Evolutionary conservation across 1,140 invertebrate genomes (phyloP).

Genomic region (Thalassaphorura encarpata): DNA sequence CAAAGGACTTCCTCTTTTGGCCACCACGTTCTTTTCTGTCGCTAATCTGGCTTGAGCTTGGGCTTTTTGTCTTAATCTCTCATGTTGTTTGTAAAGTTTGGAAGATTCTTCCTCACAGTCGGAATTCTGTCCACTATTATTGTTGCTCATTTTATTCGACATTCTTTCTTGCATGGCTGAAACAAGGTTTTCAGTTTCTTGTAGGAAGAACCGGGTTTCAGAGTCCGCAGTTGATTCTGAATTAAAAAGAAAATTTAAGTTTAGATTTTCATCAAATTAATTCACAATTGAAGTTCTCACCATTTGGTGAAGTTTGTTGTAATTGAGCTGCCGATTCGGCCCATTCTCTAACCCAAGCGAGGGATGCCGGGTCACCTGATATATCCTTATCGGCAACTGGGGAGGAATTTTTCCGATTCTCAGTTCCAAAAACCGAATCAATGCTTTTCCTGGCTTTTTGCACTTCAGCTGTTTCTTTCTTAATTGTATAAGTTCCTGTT

Average conservation of each 20-base stretch:
- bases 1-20: slow-evolving; percentile 12
- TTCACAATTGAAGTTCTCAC: neutral
- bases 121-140: too few relatives aligned
- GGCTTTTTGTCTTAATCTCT: slow-evolving; percentile 21
- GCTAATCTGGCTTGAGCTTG: slow-evolving; percentile 26
- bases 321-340: slow-evolving; percentile 7
- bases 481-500: neutral
- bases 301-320: neutral
- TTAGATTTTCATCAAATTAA: too few relatives aligned
- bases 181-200: slow-evolving; percentile 46
- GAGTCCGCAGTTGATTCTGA: slow-evolving; percentile 15
- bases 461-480: neutral
- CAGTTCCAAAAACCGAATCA: too few relatives aligned
- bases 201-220: slow-evolving; percentile 44
- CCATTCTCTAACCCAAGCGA: slow-evolving; percentile 21
- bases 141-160: slow-evolving; percentile 3
- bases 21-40: slow-evolving; percentile 31
- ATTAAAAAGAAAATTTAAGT: neutral
- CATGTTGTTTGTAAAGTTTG: slow-evolving; percentile 7
- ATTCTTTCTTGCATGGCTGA: slow-evolving; percentile 43
- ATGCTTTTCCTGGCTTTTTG: neutral
- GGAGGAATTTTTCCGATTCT: neutral
- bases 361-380: too few relatives aligned
- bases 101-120: too few relatives aligned
- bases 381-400: neutral